Base-by-base conservation (phyloP, 2,888 invertebrate genomes). In the Thecocarcelia acutangulata region DNA sequence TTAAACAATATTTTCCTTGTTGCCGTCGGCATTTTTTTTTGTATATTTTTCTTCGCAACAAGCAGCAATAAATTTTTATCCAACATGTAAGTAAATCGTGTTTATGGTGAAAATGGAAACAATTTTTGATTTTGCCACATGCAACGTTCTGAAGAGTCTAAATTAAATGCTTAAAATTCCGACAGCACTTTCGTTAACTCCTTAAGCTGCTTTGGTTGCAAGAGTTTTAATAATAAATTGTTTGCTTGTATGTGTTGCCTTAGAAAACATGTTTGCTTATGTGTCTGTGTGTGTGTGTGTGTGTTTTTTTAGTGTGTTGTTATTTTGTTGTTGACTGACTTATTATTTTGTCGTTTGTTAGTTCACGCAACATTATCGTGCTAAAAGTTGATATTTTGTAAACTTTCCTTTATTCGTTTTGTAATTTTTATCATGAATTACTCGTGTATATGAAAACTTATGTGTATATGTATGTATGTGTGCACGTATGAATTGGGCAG, bases 341-440 rank as follows among this genome's bases (percentile, higher is more conserved):
- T 86, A 85, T 88, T 87, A 88, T 85, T 84, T 81, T 85, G 84
- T 86, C 86, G 85, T 86, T 86, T 86, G 86, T 86, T 86, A 83
- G 84, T 82, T 83, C 82, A 80, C 84, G 82, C 84, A 80, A 80
- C 54, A 37, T 61, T 46, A 56, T 68, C 19, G 52, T 69, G 59
- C 63, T 72, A 42, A 5, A 24, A 24, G 2, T 24, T 24, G 24
- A 17, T 33, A 50, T 66, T 42, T 64, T 52, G 52, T 70, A 48
- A 42, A 15, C 19, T 69, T 77, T 42, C 24, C 24, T 33, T 13
- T 24, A 46, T 28, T 42, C 58, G n/a, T 73, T 78, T 78, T 75
- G 59, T 72, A 68, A 69, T 37, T 69, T 54, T 56, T 66, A 79
- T 72, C 75, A 75, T 72, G 70, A 75, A 5, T 24, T 24, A 5